Evolutionary conservation across 2,888 invertebrate genomes (phyloP), one percentile per base, ranked within the genome.

Genomic region (Platerodrilus igneus): DNA sequence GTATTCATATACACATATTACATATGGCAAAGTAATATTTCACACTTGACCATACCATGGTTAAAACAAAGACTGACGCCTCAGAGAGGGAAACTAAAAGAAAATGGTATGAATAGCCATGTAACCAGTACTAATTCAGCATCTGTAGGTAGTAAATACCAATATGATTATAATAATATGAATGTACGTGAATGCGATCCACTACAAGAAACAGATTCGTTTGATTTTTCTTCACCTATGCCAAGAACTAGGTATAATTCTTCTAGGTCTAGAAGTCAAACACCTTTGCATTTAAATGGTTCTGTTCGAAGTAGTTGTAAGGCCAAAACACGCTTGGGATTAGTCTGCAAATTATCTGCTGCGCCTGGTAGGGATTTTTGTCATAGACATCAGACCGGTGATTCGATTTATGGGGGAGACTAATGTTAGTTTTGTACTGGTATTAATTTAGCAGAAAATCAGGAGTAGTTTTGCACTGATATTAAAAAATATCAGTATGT

Each of bases 321-420:
- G 15, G 68, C 64, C 1, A 62, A 42, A 48, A 69, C 69, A 14
- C 51, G 67, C 34, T 34, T 57, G 28, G 69, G 69, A 5, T 65
- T 64, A 2, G 62, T 62, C 14, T 69, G 69, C 43, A 68, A 65
- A 49, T 44, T 66, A 31, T 49, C 50, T 6, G 45, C 62, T 13
- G 13, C 60, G 17, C 51, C 58, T 16, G 69, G 68, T 14, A 50
- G 64, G 23, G 63, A 66, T 47, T 67, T 45, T 46, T 69, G 69
- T 49, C 56, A 59, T 41, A 56, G 65, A 16, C 69, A 68, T 56
- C 61, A 64, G 47, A 49, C 40, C 11, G 69, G 67, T 6, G 64
- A 64, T 52, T 69, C 68, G 8, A 54, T 68, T 28, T 28, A 32
- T 42, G 37, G 15, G 9, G 32, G 32, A 21, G n/a, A n/a, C n/a